phyloP scores from a whole-genome alignment of 2,888 invertebrate genomes.

The Drosophila austrosaltans region DNA sequence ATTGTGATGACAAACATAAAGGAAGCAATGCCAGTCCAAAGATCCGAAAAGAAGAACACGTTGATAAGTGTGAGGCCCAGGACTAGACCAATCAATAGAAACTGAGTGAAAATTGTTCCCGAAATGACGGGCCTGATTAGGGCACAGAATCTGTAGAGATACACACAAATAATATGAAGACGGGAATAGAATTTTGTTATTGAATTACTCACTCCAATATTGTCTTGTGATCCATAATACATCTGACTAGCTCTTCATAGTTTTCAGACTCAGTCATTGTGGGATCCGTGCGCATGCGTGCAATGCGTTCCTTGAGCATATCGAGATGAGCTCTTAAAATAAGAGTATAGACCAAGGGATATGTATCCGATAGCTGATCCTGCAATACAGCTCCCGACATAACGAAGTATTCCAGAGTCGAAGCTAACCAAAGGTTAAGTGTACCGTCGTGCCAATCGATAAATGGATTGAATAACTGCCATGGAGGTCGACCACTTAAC shows the following conservation, averaged over 20 bases:
- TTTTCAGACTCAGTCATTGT: conserved; percentile 55
- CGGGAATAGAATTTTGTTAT: no score
- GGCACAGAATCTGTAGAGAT: conserved; percentile 48
- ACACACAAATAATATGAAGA: no score
- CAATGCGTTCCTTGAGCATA: conserved; percentile 60
- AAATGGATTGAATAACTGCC: conserved; percentile 70
- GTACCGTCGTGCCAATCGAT: conserved; percentile 63
- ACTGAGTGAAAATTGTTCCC: conserved; percentile 72
- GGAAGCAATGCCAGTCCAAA: conserved; percentile 61
- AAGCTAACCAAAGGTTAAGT: conserved; percentile 49
- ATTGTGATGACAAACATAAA: conserved; percentile 55
- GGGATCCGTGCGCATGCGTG: conserved; percentile 47
- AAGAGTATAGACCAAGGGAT: conserved; percentile 60
- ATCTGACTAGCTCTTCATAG: conserved; percentile 63
- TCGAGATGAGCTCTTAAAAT: conserved; percentile 66
- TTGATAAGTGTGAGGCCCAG: conserved; percentile 69
- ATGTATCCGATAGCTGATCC: conserved; percentile 64
- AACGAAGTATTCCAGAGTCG: conserved; percentile 61
- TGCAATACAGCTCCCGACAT: conserved; percentile 63
- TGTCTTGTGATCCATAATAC: conserved; percentile 70
- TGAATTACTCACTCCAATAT: conserved; percentile 61
- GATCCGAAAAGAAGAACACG: conserved; percentile 62
- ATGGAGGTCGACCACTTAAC: conserved; percentile 63
- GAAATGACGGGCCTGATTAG: conserved; percentile 68
- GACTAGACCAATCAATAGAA: conserved; percentile 62